These are phyloP conservation scores for Catharus fuscescens DNA, from an alignment of 2,113 vertebrate species.

Conservation along the genomic window DNA sequence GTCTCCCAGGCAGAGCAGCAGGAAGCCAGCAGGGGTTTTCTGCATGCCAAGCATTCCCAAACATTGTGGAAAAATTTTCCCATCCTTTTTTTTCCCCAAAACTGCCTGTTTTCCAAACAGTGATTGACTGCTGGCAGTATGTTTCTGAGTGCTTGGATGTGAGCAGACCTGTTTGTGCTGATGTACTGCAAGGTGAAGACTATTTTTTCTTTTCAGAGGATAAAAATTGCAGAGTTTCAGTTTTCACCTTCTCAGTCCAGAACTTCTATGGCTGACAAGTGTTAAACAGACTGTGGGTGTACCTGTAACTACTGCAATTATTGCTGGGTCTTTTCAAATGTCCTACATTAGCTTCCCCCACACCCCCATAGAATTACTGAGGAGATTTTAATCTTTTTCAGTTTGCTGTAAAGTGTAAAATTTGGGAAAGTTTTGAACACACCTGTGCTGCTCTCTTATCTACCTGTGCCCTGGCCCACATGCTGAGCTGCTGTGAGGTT, in stretches of 20 bases:
- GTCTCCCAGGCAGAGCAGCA: fast-evolving
- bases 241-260: not conserved
- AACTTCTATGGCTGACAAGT: fast-evolving
- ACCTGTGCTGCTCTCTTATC: not conserved
- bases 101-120: not conserved
- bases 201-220: not conserved
- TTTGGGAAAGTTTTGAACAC: not conserved
- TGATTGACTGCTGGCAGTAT: not conserved
- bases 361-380: too few species aligned
- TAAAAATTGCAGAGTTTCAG: not conserved
- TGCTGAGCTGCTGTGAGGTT: not conserved
- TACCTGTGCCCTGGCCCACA: not conserved
- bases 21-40: not conserved
- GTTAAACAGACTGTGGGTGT: not conserved
- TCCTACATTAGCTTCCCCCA: not conserved
- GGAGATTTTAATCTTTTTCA: fast-evolving
- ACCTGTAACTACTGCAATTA: not conserved
- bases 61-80: not conserved
- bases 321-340: not conserved
- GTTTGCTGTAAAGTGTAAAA: not conserved
- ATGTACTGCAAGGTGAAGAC: not conserved
- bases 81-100: not conserved
- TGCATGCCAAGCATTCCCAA: not conserved
- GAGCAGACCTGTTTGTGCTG: not conserved
- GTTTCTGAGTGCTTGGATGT: not conserved